phyloP scores from a whole-genome alignment of 2,888 invertebrate genomes.

The Tinea trinotella region DNA sequence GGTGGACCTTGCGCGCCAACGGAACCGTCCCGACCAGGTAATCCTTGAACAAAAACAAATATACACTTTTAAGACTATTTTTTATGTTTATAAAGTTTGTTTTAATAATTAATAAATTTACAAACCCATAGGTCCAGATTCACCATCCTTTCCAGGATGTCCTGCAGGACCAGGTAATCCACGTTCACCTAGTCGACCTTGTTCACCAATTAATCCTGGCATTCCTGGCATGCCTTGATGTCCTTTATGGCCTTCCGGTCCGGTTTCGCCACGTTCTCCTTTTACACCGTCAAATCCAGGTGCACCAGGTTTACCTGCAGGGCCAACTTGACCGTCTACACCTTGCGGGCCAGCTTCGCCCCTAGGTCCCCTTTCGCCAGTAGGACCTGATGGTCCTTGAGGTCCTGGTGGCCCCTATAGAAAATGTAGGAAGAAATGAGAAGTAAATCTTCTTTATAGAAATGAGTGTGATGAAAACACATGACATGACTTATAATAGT shows the following conservation, averaged over 20 bases:
- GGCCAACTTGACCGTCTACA: conserved; percentile 82
- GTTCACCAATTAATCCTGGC: conserved; percentile 82
- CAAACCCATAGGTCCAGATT: conserved; percentile 78
- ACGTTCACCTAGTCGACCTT: conserved; percentile 78
- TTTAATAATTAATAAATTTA: too few relatives aligned
- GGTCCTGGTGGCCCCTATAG: conserved; percentile 77
- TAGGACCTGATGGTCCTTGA: conserved; percentile 76
- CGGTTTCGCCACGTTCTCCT: conserved; percentile 73
- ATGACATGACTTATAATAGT: not conserved
- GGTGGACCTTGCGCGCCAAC: conserved; percentile 72
- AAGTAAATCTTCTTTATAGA: too few relatives aligned
- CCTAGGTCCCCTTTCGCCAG: conserved; percentile 80
- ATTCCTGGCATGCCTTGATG: conserved; percentile 86
- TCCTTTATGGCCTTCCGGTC: conserved; percentile 83
- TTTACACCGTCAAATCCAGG: conserved; percentile 82
- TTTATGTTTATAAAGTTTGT: too few relatives aligned
- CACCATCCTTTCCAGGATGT: conserved; percentile 82
- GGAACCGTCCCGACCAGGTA: conserved; percentile 66
- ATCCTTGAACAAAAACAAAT: conserved; percentile 41
- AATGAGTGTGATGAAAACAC: not conserved
- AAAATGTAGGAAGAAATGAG: not conserved
- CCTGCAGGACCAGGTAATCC: conserved; percentile 77
- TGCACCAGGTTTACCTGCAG: conserved; percentile 83
- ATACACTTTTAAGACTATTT: too few relatives aligned
- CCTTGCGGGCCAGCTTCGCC: conserved; percentile 84